phyloP scores from a whole-genome alignment of 2,797 vertebrate species.

The Tympanoctomys barrerae region DNA sequence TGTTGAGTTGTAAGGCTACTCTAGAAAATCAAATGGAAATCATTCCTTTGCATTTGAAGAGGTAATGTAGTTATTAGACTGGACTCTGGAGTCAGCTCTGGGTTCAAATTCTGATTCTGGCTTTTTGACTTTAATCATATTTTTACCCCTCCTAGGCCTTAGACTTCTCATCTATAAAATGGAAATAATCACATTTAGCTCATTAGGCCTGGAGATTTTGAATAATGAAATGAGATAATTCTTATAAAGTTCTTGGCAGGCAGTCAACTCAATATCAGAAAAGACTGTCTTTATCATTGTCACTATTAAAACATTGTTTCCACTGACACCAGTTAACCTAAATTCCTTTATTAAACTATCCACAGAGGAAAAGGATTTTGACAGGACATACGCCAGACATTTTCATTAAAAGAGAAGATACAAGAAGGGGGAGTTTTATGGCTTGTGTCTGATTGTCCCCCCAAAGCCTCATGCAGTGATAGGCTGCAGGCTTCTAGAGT shows the following conservation, averaged over 20 bases:
- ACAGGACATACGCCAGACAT: not conserved
- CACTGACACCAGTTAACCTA: not conserved
- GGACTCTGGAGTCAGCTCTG: not conserved
- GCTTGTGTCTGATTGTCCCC: no score
- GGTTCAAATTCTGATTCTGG: not conserved
- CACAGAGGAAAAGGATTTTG: not conserved
- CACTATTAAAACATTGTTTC: conserved; percentile 30
- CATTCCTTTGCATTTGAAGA: not conserved
- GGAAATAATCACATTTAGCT: not conserved
- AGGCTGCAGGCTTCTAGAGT: no score
- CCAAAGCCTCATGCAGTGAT: no score
- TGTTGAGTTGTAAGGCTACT: not conserved
- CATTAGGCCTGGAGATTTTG: not conserved
- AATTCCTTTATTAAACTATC: not conserved
- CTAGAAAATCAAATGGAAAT: no score
- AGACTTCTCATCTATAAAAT: conserved; percentile 24
- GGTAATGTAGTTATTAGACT: not conserved
- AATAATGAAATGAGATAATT: conserved; percentile 26
- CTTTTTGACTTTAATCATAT: conserved; percentile 13
- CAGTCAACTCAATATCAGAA: not conserved
- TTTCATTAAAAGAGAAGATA: not conserved
- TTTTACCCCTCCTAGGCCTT: not conserved
- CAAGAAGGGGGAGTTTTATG: no score
- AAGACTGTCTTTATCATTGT: not conserved
- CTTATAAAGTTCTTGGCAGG: not conserved